phyloP scores from a whole-genome alignment of 2,888 invertebrate genomes.

The Leptopterna dolabrata region DNA sequence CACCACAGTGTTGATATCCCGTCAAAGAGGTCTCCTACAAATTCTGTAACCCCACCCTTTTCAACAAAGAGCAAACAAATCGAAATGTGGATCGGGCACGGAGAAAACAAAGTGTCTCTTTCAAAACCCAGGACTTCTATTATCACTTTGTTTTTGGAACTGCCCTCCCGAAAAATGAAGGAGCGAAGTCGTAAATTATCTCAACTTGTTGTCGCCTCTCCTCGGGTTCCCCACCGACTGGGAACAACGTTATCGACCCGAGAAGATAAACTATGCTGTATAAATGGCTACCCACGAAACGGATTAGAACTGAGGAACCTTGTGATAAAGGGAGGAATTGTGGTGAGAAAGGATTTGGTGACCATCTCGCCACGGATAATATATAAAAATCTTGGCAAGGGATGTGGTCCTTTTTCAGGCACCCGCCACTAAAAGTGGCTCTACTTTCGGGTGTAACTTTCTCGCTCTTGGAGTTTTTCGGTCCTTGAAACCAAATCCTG shows the following conservation, averaged over 20 bases:
- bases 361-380: background rate
- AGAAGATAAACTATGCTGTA: background rate
- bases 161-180: background rate
- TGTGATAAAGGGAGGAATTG: background rate
- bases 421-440: background rate
- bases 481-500: background rate
- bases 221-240: background rate
- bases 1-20: background rate
- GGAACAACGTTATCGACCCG: background rate
- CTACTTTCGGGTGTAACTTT: background rate
- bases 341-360: background rate
- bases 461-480: background rate
- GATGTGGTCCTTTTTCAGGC: background rate
- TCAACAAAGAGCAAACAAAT: background rate
- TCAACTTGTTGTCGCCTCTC: conserved; percentile 12
- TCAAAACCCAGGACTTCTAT: background rate
- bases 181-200: background rate
- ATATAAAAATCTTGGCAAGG: conserved; percentile 4
- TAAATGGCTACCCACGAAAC: background rate
- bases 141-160: conserved; percentile 13
- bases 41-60: background rate
- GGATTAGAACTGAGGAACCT: background rate
- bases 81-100: background rate
- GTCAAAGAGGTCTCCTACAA: background rate
- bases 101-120: background rate